Conservation (phyloP, 2,113 vertebrate species). For the Antechinus flavipes region DNA sequence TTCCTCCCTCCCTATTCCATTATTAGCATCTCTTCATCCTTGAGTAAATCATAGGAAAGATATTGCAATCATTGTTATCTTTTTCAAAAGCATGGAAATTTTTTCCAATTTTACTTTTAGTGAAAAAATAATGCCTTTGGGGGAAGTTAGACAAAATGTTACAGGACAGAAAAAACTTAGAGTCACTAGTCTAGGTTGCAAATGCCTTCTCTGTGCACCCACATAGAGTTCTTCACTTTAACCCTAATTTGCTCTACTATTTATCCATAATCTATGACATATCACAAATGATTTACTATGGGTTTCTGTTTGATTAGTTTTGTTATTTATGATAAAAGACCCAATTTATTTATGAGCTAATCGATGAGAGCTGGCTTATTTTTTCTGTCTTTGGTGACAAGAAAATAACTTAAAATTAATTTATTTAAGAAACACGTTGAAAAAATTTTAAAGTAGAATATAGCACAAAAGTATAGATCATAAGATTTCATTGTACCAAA, state of each 20-base stretch:
- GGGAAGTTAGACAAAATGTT: neutral
- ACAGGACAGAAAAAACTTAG: slow-evolving; percentile 41
- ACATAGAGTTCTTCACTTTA: slow-evolving; percentile 21
- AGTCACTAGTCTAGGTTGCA: neutral
- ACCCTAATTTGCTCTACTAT: slow-evolving; percentile 65
- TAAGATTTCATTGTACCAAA: slow-evolving; percentile 69
- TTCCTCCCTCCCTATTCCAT: neutral
- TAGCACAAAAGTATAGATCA: slow-evolving; percentile 72
- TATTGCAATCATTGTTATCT: neutral
- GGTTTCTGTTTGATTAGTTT: slow-evolving; percentile 65
- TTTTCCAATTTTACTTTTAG: neutral
- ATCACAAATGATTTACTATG: slow-evolving; percentile 68
- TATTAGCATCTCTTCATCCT: neutral
- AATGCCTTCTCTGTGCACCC: slow-evolving; percentile 19
- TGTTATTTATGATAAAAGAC: slow-evolving; percentile 74
- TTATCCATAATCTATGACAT: slow-evolving; percentile 64
- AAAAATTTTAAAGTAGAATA: slow-evolving; percentile 68
- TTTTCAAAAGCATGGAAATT: neutral
- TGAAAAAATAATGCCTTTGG: neutral
- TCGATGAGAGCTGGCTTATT: slow-evolving; percentile 65
- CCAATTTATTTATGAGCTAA: slow-evolving; percentile 76
- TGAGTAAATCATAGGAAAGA: slow-evolving; percentile 14
- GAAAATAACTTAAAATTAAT: slow-evolving; percentile 76
- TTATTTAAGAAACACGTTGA: slow-evolving; percentile 78
- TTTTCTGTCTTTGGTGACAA: slow-evolving; percentile 76